Base-by-base conservation (phyloP, 2,797 vertebrate genomes). In the Enteromius unitaeniatus region DNA sequence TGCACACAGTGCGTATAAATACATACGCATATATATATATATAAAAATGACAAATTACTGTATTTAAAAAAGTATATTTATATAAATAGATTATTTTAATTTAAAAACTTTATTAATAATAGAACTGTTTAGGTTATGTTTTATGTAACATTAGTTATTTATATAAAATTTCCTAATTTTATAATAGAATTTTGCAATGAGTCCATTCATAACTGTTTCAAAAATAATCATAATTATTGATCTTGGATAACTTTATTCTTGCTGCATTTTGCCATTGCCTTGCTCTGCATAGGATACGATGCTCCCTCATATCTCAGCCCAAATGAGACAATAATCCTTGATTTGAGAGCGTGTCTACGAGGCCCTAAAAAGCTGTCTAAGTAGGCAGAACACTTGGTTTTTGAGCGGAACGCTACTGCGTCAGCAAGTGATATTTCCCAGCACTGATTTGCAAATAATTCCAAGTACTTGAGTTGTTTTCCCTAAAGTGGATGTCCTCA, bases 381-480 rank as follows among this genome's bases (percentile, higher is more conserved):
- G 7, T 72, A 70, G 37, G 51, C 42, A 64, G 55, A 55, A 26
- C 51, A 45, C 14, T 4, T 34, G 28, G 74, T 82, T 67, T 87
- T 55, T 81, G 51, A 84, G 68, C 72, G 19, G 34, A 53, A 19
- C 73, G 0, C 42, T 28, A 85, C 76, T 19, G 47, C 64, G 45
- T 69, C 69, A 47, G 77, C 70, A 3, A 72, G 1, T 84, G 84
- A 69, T 51, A 45, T 85, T 64, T 79, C 79, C 78, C 88, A 74
- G 60, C 81, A 73, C 65, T 78, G 84, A 88, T 84, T 49, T 37
- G 37, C 78, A 86, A 40, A 84, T 40, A 40, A 73, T 78, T 65
- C 9, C 3, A 23, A 68, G 72, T 2, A 80, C 88, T 88, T 84
- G 9, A 78, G 87, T 87, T 87, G 76, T 87, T 86, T 86, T 89